These are phyloP conservation scores for Hiodon tergisus DNA, from an alignment of 2,113 vertebrate species.

Conservation along the genomic window DNA sequence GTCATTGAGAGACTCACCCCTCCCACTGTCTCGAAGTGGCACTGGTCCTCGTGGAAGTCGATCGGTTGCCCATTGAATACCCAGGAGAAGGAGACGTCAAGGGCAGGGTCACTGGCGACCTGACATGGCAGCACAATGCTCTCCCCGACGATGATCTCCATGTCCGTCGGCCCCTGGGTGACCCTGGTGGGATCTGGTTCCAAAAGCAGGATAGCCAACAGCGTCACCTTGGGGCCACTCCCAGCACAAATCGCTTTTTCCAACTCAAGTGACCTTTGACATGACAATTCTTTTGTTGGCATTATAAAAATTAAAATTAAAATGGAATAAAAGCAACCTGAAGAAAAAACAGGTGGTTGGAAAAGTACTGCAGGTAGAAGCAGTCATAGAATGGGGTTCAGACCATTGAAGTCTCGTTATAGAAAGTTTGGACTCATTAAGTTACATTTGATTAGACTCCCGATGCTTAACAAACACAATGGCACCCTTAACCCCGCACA, in stretches of 20 bases:
- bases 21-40: slow-evolving; percentile 87
- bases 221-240: no score
- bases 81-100: slow-evolving; percentile 87
- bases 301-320: no score
- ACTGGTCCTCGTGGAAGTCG: slow-evolving; percentile 73
- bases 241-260: no score
- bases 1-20: slow-evolving; percentile 72
- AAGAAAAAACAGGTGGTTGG: no score
- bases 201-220: background rate
- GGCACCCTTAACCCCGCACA: no score
- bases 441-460: slow-evolving; percentile 46
- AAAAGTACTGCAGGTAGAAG: background rate
- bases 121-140: slow-evolving; percentile 89
- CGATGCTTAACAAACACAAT: slow-evolving; percentile 28
- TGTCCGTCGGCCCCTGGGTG: slow-evolving; percentile 79
- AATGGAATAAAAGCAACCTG: no score
- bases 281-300: no score
- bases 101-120: slow-evolving; percentile 77
- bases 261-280: no score
- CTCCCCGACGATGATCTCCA: slow-evolving; percentile 91
- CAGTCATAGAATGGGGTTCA: background rate
- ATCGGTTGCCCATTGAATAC: slow-evolving; percentile 83
- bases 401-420: background rate
- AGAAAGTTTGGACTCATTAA: slow-evolving; percentile 32
- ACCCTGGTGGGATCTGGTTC: slow-evolving; percentile 83